Evolutionary conservation across 1,140 invertebrate species (phyloP).

Genomic region (Conus betulinus): DNA sequence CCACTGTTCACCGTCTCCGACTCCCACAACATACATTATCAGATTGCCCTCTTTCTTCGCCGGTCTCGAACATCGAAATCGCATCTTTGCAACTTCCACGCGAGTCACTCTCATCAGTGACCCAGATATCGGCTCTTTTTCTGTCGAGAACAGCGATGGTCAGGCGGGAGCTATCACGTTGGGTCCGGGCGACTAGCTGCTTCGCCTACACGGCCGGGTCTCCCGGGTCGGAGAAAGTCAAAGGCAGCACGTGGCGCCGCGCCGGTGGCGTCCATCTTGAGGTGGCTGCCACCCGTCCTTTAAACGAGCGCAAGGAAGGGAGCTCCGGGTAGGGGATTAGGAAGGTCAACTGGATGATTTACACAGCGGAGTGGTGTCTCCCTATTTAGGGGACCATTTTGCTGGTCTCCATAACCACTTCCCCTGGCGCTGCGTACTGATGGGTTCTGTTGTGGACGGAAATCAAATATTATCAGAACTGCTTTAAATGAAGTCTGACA

Average conservation of each 20-base stretch:
- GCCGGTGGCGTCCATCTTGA: neutral
- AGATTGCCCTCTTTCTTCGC: neutral
- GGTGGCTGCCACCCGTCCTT: neutral
- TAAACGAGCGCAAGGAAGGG: constrained; percentile 1
- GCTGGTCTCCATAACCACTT: neutral
- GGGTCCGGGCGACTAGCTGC: neutral
- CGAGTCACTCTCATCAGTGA: constrained; percentile 18
- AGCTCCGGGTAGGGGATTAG: constrained; percentile 16
- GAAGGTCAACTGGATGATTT: constrained; percentile 16
- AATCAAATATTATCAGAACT: too few relatives aligned
- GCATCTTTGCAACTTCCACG: neutral
- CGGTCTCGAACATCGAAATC: constrained; percentile 2
- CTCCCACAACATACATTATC: neutral
- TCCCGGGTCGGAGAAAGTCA: constrained; percentile 2
- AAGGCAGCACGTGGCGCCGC: constrained; percentile 25
- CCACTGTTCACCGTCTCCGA: neutral
- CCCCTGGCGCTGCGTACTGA: too few relatives aligned
- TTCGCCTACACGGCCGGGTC: constrained; percentile 20
- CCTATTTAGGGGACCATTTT: neutral
- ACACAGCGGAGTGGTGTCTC: neutral
- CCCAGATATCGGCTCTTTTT: constrained; percentile 30
- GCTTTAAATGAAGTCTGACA: too few relatives aligned
- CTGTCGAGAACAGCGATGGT: neutral
- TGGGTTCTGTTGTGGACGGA: too few relatives aligned
- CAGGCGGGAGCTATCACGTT: neutral